phyloP scores from a whole-genome alignment of 2,113 vertebrate genomes.

The Andinoacara biseriatus region DNA sequence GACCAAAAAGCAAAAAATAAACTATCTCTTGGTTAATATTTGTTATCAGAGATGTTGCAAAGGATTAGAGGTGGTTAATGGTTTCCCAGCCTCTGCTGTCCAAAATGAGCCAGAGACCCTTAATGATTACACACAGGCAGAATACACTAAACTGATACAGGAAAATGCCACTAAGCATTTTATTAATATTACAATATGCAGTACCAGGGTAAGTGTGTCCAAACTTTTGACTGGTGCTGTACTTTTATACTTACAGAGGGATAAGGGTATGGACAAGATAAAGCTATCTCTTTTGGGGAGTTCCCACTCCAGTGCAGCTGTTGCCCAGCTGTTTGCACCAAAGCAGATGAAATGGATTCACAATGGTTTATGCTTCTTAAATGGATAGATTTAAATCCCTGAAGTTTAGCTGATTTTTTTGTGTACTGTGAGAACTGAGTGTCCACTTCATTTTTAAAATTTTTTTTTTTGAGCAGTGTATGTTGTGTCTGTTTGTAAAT shows the following conservation, averaged over 20 bases:
- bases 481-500: neutral
- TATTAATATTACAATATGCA: neutral
- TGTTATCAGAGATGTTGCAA: too few species aligned
- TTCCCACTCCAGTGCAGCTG: neutral
- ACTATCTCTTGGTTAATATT: neutral
- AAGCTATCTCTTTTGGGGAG: neutral
- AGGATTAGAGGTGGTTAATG: neutral
- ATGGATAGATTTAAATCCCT: neutral
- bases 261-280: neutral
- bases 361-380: neutral
- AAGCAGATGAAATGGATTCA: neutral
- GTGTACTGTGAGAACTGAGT: neutral
- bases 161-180: neutral
- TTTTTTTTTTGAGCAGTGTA: too few species aligned
- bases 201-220: too few species aligned
- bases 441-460: neutral
- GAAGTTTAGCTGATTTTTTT: neutral
- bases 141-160: too few species aligned
- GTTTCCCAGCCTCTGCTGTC: neutral
- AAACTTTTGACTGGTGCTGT: neutral
- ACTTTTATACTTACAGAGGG: neutral
- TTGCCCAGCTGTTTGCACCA: neutral
- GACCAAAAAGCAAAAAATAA: neutral
- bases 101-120: neutral
- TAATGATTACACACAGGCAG: too few species aligned